Evolutionary conservation across 2,113 vertebrate genomes (phyloP), one percentile per base, ranked within the genome.

Genomic region (Girardinichthys multiradiatus): DNA sequence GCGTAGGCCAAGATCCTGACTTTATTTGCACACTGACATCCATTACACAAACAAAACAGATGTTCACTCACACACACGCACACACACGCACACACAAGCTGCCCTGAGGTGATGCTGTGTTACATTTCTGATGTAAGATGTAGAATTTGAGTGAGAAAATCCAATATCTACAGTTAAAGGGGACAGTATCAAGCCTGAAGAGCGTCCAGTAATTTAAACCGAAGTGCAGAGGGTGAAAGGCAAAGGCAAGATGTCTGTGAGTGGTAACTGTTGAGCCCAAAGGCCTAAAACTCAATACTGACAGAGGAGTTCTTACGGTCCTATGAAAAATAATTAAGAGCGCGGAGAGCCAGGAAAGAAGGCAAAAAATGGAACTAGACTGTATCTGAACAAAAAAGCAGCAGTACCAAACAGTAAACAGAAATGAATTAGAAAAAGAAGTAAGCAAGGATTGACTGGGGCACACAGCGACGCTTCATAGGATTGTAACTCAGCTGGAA

Each of bases 21-120:
- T 92, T 90, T 84, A 87, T 90, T 85, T 90, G 83, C 66, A 84
- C 86, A 82, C 74, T 77, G 86, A 89, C 84, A 86, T 85, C 57
- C 74, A 89, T 86, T 82, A 82, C 59, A 17, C 84, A 91, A 88
- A 87, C 82, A 88, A 71, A 82, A 86, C 73, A 75, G 70, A 78
- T 72, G 66, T 72, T 37, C n/a, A n/a, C 60, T 51, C 61, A 74
- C 42, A 45, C 42, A 45, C 42, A 4, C 12, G n/a, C 69, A 77
- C 70, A 37, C 30, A 45, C 57, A 30, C 64, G 60, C 71, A 54
- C 71, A 76, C 69, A 76, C 72, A 78, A 30, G 58, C 69, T 26
- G 39, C 77, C 84, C 81, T 1, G 13, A 82, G 82, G 88, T 84
- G 77, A 80, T 84, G 71, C 71, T 58, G 68, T 37, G 85, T 80